phyloP scores from a whole-genome alignment of 2,797 vertebrate species.

The Sparus aurata region DNA sequence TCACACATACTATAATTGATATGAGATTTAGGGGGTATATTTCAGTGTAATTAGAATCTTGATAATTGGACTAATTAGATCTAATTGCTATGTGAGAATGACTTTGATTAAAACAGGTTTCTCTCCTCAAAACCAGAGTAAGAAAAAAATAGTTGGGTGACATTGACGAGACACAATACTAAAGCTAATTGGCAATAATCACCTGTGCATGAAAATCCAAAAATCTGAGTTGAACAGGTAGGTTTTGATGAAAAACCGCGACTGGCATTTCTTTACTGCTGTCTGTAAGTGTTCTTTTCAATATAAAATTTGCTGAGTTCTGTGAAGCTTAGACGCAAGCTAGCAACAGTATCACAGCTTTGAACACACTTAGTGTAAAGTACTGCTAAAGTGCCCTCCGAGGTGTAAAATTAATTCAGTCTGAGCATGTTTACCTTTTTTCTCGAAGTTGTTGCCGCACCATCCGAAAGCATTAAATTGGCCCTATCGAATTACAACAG shows the following conservation, averaged over 20 bases:
- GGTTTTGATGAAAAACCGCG: neutral
- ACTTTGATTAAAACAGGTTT: constrained; percentile 91
- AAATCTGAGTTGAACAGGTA: neutral
- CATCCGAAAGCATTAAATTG: constrained; percentile 56
- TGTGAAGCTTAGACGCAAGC: constrained; percentile 12
- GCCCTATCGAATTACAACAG: constrained; percentile 67
- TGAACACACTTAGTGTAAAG: constrained; percentile 19
- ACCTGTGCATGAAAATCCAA: constrained; percentile 19
- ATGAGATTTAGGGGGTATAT: constrained; percentile 90
- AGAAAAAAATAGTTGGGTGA: constrained; percentile 75
- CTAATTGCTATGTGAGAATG: constrained; percentile 89
- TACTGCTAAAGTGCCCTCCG: constrained; percentile 31
- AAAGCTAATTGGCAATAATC: constrained; percentile 67
- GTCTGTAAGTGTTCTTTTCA: neutral
- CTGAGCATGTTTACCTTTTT: constrained; percentile 57
- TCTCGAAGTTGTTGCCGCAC: constrained; percentile 47
- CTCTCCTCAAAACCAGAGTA: constrained; percentile 81
- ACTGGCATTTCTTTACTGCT: neutral
- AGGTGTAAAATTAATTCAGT: constrained; percentile 58
- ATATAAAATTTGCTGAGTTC: neutral
- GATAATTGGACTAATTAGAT: constrained; percentile 92
- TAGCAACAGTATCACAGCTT: neutral
- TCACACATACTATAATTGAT: constrained; percentile 89
- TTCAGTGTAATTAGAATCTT: constrained; percentile 91
- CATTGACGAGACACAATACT: constrained; percentile 62